Evolutionary conservation across 2,888 invertebrate genomes (phyloP), one percentile per base, ranked within the genome.

Genomic region (Watsonalla binaria): DNA sequence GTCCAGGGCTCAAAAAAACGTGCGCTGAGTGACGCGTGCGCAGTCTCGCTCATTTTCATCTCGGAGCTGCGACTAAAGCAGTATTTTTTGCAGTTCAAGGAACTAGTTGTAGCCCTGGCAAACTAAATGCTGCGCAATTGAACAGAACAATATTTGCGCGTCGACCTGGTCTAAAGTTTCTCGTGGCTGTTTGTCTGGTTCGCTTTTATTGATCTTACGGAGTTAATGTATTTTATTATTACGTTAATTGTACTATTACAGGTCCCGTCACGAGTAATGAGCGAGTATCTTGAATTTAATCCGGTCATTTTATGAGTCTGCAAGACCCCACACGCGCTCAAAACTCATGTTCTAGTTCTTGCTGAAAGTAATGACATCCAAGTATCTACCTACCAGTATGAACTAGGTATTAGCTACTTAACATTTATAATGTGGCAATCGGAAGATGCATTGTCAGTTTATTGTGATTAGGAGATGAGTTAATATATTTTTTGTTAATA

Each of bases 1-100:
- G 75, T 58, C 65, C 61, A 70, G 68, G 68, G 65, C 65, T 72
- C 57, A 61, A 79, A 82, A 81, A 81, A 77, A 66, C 60, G 51
- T 57, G 56, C 58, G 60, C 58, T 62, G 65, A 66, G 57, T 61
- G 56, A 63, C 68, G 61, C 61, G 66, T 66, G 65, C 65, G 57
- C 55, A 58, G 67, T 65, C 68, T 72, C 63, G 58, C 51, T 62
- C 58, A 66, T 76, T 74, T 75, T 72, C 66, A 68, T 72, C 67
- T 63, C 64, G 60, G 51, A 54, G 60, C 57, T 51, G 60, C 57
- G 47, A 57, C 61, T 67, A 72, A 70, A 73, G 67, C 58, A 47
- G 51, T 53, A 45, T 60, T 70, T 70, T 68, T 70, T 64, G 63
- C 58, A 60, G 53, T 58, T 60, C 54, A 55, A 69, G 66, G 64